Percentiles rank a stretch among this genome's conserved stretches.
phyloP scores from a whole-genome alignment of 1,140 invertebrate genomes.

The Pseudomyrmex cubaensis region DNA sequence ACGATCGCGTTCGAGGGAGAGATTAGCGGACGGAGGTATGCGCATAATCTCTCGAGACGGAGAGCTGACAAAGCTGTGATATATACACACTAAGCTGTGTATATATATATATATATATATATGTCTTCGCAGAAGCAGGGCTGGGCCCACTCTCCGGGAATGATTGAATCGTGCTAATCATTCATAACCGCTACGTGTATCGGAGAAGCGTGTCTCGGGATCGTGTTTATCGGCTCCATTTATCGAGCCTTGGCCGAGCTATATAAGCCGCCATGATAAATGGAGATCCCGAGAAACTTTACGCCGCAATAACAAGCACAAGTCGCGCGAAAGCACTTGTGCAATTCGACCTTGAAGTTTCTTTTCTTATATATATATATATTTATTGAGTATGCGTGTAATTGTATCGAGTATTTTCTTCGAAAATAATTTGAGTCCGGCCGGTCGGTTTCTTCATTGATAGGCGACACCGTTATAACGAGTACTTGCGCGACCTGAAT shows the following conservation, averaged over 20 bases:
- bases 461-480: constrained; percentile 53
- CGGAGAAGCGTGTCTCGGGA: constrained; percentile 17
- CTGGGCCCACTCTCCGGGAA: neutral
- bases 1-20: neutral
- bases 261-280: constrained; percentile 46
- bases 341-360: constrained; percentile 41
- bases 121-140: neutral
- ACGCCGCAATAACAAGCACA: constrained; percentile 29
- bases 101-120: too few relatives aligned
- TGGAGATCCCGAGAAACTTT: constrained; percentile 38
- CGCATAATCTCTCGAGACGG: constrained; percentile 15
- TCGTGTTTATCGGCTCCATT: constrained; percentile 16
- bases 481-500: constrained; percentile 64
- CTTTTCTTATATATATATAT: too few relatives aligned
- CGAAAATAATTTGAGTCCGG: constrained; percentile 35
- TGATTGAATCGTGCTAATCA: constrained; percentile 45
- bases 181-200: constrained; percentile 49
- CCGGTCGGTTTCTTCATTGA: constrained; percentile 18
- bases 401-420: constrained; percentile 10
- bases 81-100: neutral
- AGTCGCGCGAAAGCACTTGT: constrained; percentile 16
- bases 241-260: constrained; percentile 26
- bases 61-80: constrained; percentile 11
- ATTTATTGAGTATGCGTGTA: neutral
- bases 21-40: neutral